Percentiles rank a stretch among this genome's conserved stretches.
These are phyloP conservation scores for Caenorhabditis sp. DNA, from an alignment of 2,888 invertebrate species.

Conservation along the genomic window DNA sequence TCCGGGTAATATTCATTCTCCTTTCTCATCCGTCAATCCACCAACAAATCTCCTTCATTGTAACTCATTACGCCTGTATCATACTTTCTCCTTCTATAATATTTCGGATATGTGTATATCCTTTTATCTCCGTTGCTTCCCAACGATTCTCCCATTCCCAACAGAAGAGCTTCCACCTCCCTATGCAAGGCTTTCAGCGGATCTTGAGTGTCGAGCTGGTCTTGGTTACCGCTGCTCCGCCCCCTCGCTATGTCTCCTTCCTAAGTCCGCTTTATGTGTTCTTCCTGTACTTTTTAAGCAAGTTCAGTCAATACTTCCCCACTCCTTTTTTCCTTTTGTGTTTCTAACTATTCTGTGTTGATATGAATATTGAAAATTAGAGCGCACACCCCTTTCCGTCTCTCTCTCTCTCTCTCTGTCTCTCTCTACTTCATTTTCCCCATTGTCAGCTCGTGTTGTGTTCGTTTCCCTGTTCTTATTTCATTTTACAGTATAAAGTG, in stretches of 20 bases:
- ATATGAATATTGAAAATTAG: constrained; percentile 22
- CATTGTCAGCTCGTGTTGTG: constrained; percentile 25
- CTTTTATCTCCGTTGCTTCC: constrained; percentile 4
- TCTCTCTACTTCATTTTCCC: constrained; percentile 5
- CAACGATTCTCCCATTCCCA: constrained; percentile 11
- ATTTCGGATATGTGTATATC: constrained; percentile 25
- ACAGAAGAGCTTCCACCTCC: constrained; percentile 16
- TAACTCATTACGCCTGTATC: constrained; percentile 35
- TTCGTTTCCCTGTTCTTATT: background rate
- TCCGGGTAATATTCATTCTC: constrained; percentile 35
- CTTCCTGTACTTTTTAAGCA: constrained; percentile 1
- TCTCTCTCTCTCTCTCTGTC: too few relatives aligned
- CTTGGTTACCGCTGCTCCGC: constrained; percentile 21
- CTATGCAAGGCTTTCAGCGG: background rate
- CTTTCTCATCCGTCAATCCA: background rate
- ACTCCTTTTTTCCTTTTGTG: constrained; percentile 18
- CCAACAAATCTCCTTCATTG: constrained; percentile 5
- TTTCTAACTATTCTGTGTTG: constrained; percentile 41
- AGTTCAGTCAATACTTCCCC: background rate
- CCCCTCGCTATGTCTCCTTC: background rate
- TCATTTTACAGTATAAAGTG: constrained; percentile 33
- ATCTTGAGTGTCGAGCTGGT: constrained; percentile 29
- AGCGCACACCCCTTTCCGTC: background rate
- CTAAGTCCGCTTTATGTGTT: background rate
- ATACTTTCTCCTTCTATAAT: constrained; percentile 22